Evolutionary conservation across 2,888 invertebrate genomes (phyloP).

Genomic region (Plutella xylostella): DNA sequence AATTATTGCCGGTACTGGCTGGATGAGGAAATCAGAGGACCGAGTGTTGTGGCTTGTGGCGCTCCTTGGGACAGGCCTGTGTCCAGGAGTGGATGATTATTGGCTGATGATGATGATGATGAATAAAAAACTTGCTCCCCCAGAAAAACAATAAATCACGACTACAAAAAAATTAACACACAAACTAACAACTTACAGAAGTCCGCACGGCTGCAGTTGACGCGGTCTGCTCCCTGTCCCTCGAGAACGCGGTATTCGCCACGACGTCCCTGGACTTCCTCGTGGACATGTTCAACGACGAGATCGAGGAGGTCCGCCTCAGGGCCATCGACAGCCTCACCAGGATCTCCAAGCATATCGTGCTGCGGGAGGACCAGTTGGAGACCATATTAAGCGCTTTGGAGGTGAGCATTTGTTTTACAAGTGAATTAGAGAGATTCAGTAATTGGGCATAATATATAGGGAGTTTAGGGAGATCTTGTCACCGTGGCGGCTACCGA

Average conservation of each 20-base stretch:
- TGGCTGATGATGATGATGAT: too few relatives aligned
- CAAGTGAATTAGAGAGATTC: too few relatives aligned
- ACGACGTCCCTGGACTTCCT: slow-evolving; percentile 92
- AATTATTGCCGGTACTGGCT: too few relatives aligned
- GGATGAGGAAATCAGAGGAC: too few relatives aligned
- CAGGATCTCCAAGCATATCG: slow-evolving; percentile 88
- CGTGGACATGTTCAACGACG: slow-evolving; percentile 99
- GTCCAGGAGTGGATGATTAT: too few relatives aligned
- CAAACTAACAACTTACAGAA: slow-evolving; percentile 58
- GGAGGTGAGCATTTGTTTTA: slow-evolving; percentile 74
- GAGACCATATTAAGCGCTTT: slow-evolving; percentile 95
- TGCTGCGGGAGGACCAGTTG: slow-evolving; percentile 93
- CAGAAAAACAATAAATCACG: too few relatives aligned
- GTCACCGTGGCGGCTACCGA: too few relatives aligned
- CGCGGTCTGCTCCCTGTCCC: slow-evolving; percentile 89
- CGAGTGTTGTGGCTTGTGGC: too few relatives aligned
- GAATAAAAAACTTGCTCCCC: too few relatives aligned
- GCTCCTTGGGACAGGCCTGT: too few relatives aligned
- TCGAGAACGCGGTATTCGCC: slow-evolving; percentile 87
- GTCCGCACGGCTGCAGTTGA: slow-evolving; percentile 96
- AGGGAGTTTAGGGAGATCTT: too few relatives aligned
- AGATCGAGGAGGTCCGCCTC: slow-evolving; percentile 95
- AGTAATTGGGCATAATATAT: too few relatives aligned
- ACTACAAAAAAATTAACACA: background rate
- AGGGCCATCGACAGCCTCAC: slow-evolving; percentile 95